These are phyloP conservation scores for Hormaphis cornu DNA, from an alignment of 1,140 invertebrate genomes.

Conservation along the genomic window DNA sequence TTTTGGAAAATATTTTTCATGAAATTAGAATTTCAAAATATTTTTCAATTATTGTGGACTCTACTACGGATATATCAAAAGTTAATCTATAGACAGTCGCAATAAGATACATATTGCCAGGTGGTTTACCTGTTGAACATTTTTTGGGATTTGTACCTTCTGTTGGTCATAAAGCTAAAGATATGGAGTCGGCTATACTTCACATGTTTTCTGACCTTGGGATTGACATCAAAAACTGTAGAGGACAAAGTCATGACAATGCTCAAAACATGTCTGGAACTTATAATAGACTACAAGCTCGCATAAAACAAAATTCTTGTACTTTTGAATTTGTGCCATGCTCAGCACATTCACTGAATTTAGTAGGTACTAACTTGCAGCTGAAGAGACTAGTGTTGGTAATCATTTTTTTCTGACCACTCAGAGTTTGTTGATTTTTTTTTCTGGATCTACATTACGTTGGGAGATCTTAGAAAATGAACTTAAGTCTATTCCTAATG, in stretches of 20 bases:
- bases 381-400: slow-evolving; percentile 34
- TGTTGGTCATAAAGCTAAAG: slow-evolving; percentile 1
- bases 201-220: not conserved
- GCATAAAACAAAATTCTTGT: slow-evolving; percentile 36
- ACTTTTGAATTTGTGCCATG: slow-evolving; percentile 38
- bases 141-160: not conserved
- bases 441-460: slow-evolving; percentile 36
- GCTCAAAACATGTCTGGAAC: slow-evolving; percentile 28
- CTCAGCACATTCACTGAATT: slow-evolving; percentile 41
- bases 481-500: not conserved
- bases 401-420: not conserved
- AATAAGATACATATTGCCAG: slow-evolving; percentile 7
- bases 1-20: not conserved
- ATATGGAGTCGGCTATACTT: not conserved
- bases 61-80: slow-evolving; percentile 3
- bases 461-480: slow-evolving; percentile 32
- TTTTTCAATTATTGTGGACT: slow-evolving; percentile 2
- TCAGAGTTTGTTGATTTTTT: slow-evolving; percentile 36
- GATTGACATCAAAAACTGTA: slow-evolving; percentile 28
- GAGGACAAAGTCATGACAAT: slow-evolving; percentile 39
- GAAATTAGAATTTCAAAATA: not conserved
- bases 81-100: not conserved
- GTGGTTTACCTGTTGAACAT: not conserved
- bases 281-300: not conserved
- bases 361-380: slow-evolving; percentile 38